Base-by-base conservation (phyloP, 2,888 invertebrate species). In the Colostygia pectinataria region DNA sequence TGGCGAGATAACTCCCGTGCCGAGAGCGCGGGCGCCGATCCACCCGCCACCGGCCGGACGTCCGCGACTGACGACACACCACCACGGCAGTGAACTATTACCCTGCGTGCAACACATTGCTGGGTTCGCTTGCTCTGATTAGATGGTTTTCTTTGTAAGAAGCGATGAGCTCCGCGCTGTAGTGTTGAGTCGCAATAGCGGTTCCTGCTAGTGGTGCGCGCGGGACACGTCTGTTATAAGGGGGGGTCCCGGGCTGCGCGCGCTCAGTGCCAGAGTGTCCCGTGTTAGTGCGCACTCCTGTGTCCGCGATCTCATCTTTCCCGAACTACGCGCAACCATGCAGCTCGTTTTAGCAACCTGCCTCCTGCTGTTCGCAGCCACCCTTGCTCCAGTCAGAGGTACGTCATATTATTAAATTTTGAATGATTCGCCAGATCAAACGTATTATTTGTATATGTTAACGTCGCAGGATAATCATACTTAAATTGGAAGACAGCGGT, bases 211-310 rank as follows among this genome's bases (percentile, higher is more conserved):
- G 75, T 82, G 79, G 80, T 74, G 74, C 68, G 80, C 79, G 83
- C 83, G 86, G 89, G 88, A 86, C 80, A 82, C 83, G 78, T 77
- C 82, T 74, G 80, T 84, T 88, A 88, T 85, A 89, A 88, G 87
- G 82, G 82, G 87, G 84, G 84, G 85, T 83, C 83, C 89, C 77
- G 86, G 75, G 74, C 74, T 77, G 75, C 89, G 84, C 87, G 88
- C 86, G 87, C 75, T 87, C 89, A 89, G 89, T 89, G 84, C 84
- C 81, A 84, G 87, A 80, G 85, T 84, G 80, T 88, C 89, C 87
- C 82, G 87, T 85, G 86, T 83, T 77, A 76, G 80, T 76, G 80
- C 75, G 85, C 83, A 80, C 77, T 80, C 76, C 80, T 71, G 79
- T 78, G 71, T 71, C 64, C 68, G 55, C 65, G 66, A 41, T 37